Evolutionary conservation across 2,113 vertebrate species (phyloP).

Genomic region (Monopterus albus): DNA sequence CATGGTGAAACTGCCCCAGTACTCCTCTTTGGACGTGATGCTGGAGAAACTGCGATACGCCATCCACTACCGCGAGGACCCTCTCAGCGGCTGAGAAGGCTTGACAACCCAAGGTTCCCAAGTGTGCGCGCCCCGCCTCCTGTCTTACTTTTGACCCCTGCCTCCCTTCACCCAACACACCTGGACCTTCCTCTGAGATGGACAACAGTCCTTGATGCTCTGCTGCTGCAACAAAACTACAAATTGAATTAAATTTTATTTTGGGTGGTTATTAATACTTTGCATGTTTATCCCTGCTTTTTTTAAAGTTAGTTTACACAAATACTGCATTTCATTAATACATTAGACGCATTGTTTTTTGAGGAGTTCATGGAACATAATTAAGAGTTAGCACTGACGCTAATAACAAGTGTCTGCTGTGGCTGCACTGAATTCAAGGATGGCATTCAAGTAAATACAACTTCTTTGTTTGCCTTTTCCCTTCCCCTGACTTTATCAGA

Average conservation of each 20-base stretch:
- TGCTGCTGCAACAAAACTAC: slow-evolving; percentile 41
- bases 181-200: slow-evolving; percentile 35
- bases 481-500: slow-evolving; percentile 11
- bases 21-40: slow-evolving; percentile 95
- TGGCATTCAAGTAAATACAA: slow-evolving; percentile 44
- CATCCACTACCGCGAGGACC: slow-evolving; percentile 98
- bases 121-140: background rate
- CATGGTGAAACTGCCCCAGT: slow-evolving; percentile 99
- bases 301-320: slow-evolving; percentile 32
- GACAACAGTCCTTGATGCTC: slow-evolving; percentile 12
- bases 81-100: slow-evolving; percentile 91
- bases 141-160: background rate
- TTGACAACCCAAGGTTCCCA: slow-evolving; percentile 22
- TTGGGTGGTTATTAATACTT: slow-evolving; percentile 24
- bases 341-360: slow-evolving; percentile 8
- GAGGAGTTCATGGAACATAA: slow-evolving; percentile 60
- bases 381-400: slow-evolving; percentile 51
- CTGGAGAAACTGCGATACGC: slow-evolving; percentile 96
- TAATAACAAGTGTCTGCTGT: slow-evolving; percentile 35
- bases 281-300: slow-evolving; percentile 43
- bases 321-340: slow-evolving; percentile 31
- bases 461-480: slow-evolving; percentile 13
- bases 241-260: background rate
- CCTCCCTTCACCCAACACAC: background rate
- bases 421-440: slow-evolving; percentile 68